Evolutionary conservation across 2,113 vertebrate genomes (phyloP), one percentile per base, ranked within the genome.

Genomic region (Acrocephalus arundinaceus): DNA sequence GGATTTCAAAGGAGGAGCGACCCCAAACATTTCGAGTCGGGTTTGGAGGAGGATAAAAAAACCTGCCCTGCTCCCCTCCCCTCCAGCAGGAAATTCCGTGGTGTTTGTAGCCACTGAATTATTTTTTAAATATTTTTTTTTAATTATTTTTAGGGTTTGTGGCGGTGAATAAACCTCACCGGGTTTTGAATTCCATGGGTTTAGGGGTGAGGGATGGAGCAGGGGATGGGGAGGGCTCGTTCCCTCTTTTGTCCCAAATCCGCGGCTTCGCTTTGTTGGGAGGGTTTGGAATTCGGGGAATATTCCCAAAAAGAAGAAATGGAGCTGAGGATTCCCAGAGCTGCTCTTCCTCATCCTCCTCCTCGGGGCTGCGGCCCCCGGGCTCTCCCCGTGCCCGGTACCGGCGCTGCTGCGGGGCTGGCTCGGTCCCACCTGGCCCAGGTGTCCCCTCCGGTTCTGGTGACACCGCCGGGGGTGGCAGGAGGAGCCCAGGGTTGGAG

Each of bases 1-100:
- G 68, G 89, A 89, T 92, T 94, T 93, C 95, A 94, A 95, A 95
- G 94, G 85, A 52, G 5, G 67, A 75, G 72, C n/a, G 62, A 95
- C 93, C 72, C 87, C 66, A 35, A 96, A 97, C 80, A 73, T 96
- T 90, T 86, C 19, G 2, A 87, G 93, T 46, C 85, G 58, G 52
- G 70, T 79, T 94, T 87, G 87, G 71, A 61, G 54, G 28, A 43
- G 76, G 89, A 93, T 82, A 77, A 95, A 45, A 85, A 49, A 35
- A 35, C 35, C 51, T 4, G 3, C 79, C 79, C 71, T 7, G 15
- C 79, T 87, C 33, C 81, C 81, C 66, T 79, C 85, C 88, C 83
- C 3, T 4, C 45, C 1, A 2, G 68, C 24, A 52, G 73, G 33
- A 52, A 80, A 51, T 21, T 92, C 27, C 0, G 5, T 0, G 68